Percentiles rank a stretch among this genome's conserved stretches.
Evolutionary conservation across 2,113 vertebrate species (phyloP).

Genomic region (Psittacus erithacus): DNA sequence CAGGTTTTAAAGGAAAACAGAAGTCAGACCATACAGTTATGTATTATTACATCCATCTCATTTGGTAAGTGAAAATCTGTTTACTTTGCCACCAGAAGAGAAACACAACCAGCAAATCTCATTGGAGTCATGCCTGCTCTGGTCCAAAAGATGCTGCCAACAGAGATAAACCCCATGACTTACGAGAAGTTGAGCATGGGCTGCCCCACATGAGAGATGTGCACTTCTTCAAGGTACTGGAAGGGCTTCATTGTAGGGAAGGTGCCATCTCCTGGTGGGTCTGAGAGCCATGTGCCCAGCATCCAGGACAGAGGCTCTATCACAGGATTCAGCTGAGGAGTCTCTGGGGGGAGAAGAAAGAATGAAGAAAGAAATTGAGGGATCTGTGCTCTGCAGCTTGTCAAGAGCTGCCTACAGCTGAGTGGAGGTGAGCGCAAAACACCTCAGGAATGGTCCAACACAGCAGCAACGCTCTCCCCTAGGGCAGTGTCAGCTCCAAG

Average conservation of each 20-base stretch:
- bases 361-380: not conserved
- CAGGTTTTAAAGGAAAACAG: not conserved
- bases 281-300: slow-evolving; percentile 91
- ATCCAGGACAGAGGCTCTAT: slow-evolving; percentile 92
- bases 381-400: not conserved
- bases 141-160: not conserved
- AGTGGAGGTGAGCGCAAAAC: not conserved
- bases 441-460: not conserved
- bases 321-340: slow-evolving; percentile 80
- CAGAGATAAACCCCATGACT: not conserved
- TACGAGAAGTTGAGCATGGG: slow-evolving; percentile 95
- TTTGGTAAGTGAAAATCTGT: not conserved
- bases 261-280: slow-evolving; percentile 84
- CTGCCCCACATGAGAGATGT: slow-evolving; percentile 91
- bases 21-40: not conserved
- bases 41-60: not conserved
- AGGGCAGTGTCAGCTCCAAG: not conserved
- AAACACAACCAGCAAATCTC: not conserved
- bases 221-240: slow-evolving; percentile 86
- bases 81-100: not conserved
- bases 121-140: not conserved
- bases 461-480: not conserved
- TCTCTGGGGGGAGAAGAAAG: slow-evolving; percentile 62
- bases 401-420: not conserved
- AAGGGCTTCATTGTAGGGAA: slow-evolving; percentile 88